Evolutionary conservation across 1,140 invertebrate species (phyloP), one percentile per base, ranked within the genome.

Genomic region (Sipha flava): DNA sequence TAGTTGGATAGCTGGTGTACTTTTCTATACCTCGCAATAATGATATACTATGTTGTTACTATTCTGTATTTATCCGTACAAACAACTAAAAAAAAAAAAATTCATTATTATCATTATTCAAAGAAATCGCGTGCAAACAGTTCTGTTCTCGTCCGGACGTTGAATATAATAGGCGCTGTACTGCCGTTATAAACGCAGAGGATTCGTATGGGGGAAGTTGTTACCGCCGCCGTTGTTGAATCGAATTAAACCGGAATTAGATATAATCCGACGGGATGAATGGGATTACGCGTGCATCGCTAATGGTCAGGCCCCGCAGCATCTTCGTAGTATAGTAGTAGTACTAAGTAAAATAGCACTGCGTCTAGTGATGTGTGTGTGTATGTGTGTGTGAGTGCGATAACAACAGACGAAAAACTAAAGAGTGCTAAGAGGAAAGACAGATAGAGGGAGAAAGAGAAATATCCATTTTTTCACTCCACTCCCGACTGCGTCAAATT

Each of bases 241-340:
- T 77, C 73, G 73, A 77, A 77, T 77, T 77, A 77, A 77, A 77
- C 73, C 73, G 73, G 73, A 77, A 77, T 77, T 77, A 77, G 73
- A 59, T 77, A 77, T 77, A 77, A 77, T 77, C 73, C 26, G 73
- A 77, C 34, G 73, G 73, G 52, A 77, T 77, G 73, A 77, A 77
- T 77, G 73, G 73, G 73, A 77, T 77, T 77, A 77, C 52, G 73
- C 73, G 73, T 77, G 73, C 73, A 77, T 77, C 73, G 73, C 73
- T 77, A 77, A 77, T 77, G 73, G 73, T 59, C 73, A 77, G 73
- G 73, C 73, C 73, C 73, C 21, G 73, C 52, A 77, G 73, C 73
- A 37, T n/a, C 47, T 18, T 2, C 47, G 47, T 43, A 43, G 1
- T 43, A 43, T 43, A 43, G 3, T 23, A n/a, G 1, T 10, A 9